Evolutionary conservation across 1,140 invertebrate species (phyloP), one percentile per base, ranked within the genome.

Genomic region (Antheraea mylitta): DNA sequence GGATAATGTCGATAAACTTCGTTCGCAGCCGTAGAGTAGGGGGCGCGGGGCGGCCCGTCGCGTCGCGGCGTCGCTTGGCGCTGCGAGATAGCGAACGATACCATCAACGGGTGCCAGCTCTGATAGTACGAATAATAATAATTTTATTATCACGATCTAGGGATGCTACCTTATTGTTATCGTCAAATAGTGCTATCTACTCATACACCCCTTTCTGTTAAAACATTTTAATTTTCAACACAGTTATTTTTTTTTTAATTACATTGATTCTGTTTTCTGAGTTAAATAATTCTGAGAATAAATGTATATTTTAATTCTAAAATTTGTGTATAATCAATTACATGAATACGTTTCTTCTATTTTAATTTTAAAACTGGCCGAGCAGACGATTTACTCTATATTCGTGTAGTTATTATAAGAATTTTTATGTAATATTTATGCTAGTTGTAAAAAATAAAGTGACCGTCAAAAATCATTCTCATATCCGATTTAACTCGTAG

Each of bases 41-140:
- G 88, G 89, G 87, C 89, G 87, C 87, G 89, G 88, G 89, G 87
- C 89, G 87, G 87, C 84, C 80, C 82, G 86, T 78, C 22, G 22
- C 22, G 22, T 30, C 22, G 87, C 89, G 87, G 87, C 84, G 86
- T 78, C 84, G 87, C 87, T 89, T 89, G 87, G 87, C 84, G 84
- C 85, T 74, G 85, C 79, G 89, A 86, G 86, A 91, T 89, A 89
- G 83, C 82, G 78, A 53, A 0, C 80, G 89, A 91, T 91, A 89
- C 36, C 81, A 91, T 91, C 88, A 79, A 78, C 76, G 87, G 85
- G 83, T 89, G 89, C 82, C 82, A 81, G 81, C 80, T 79, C 89
- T 85, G 89, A 91, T 91, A 91, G 79, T 85, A 82, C 78, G 88
- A 89, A 89, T 89, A 91, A 91, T 89, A 91, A 91, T 91, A 87